Evolutionary conservation across 2,888 invertebrate species (phyloP).

Genomic region (Pseudolycoriella hygida): DNA sequence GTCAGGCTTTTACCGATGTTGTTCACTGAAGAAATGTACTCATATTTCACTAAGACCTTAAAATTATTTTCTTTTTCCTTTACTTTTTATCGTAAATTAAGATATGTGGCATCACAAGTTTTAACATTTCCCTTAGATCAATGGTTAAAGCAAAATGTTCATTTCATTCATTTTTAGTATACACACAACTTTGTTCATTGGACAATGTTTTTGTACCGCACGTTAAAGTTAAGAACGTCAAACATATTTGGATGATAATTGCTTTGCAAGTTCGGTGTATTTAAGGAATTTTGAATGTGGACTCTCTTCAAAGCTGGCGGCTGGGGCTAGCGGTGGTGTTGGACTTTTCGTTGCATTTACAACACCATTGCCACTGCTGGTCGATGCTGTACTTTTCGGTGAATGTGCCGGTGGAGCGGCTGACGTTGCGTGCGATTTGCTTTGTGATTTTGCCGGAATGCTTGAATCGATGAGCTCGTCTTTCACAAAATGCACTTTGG

Average conservation of each 20-base stretch:
- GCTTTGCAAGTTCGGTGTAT: slow-evolving; percentile 96
- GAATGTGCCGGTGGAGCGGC: slow-evolving; percentile 29
- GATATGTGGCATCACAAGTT: slow-evolving; percentile 1
- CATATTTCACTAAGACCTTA: neutral
- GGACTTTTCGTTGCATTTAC: slow-evolving; percentile 15
- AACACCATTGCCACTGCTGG: slow-evolving; percentile 14
- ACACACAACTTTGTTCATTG: neutral
- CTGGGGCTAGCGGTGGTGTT: slow-evolving; percentile 15
- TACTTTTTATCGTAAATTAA: neutral
- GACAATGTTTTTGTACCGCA: neutral
- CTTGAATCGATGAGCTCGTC: slow-evolving; percentile 74
- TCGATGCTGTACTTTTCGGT: slow-evolving; percentile 22
- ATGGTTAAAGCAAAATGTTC: neutral
- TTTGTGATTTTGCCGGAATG: slow-evolving; percentile 28
- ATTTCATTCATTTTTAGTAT: neutral
- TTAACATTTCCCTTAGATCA: neutral
- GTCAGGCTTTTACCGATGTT: neutral
- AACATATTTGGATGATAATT: slow-evolving; percentile 92
- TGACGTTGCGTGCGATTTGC: slow-evolving; percentile 22
- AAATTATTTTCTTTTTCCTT: neutral
- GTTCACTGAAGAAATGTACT: neutral
- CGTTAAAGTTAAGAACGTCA: slow-evolving; percentile 31
- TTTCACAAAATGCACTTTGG: slow-evolving; percentile 89
- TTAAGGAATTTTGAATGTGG: slow-evolving; percentile 95
- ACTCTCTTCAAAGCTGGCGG: slow-evolving; percentile 54